phyloP scores from a whole-genome alignment of 2,113 vertebrate species.

The Misgurnus anguillicaudatus region DNA sequence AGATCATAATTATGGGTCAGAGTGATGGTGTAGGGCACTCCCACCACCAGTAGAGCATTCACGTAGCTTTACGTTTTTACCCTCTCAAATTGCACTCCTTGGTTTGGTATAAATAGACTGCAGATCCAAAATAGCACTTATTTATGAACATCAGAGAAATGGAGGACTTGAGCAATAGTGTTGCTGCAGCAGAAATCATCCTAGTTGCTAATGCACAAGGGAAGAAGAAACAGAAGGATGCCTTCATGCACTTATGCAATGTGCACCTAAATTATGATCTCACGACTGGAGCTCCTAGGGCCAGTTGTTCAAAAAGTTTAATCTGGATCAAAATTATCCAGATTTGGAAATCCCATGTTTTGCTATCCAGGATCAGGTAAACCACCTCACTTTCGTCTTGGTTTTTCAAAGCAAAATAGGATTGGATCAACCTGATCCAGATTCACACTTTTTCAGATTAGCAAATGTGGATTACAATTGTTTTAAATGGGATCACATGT shows the following conservation, averaged over 20 bases:
- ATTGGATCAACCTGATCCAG: too few species aligned
- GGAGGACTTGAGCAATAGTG: constrained; percentile 48
- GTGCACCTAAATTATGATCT: constrained; percentile 83
- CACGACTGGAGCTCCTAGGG: constrained; percentile 81
- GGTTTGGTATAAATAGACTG: constrained; percentile 6
- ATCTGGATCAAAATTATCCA: too few species aligned
- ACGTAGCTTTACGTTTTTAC: constrained; percentile 6
- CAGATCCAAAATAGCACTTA: background rate
- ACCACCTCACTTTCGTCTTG: too few species aligned
- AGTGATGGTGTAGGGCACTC: constrained; percentile 9
- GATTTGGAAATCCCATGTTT: too few species aligned
- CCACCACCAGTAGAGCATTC: background rate
- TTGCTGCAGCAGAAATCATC: constrained; percentile 83
- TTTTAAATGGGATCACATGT: too few species aligned
- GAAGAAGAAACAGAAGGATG: constrained; percentile 80
- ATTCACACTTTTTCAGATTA: too few species aligned
- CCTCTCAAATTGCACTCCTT: background rate
- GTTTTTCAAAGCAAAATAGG: too few species aligned
- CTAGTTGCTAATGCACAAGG: constrained; percentile 81
- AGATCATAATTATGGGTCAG: constrained; percentile 6
- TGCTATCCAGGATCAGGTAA: too few species aligned
- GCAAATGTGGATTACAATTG: too few species aligned
- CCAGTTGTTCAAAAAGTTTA: constrained; percentile 81
- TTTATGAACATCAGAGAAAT: background rate
- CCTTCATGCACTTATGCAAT: constrained; percentile 84